Base-by-base conservation (phyloP, 2,113 vertebrate species). In the Jacana jacana region DNA sequence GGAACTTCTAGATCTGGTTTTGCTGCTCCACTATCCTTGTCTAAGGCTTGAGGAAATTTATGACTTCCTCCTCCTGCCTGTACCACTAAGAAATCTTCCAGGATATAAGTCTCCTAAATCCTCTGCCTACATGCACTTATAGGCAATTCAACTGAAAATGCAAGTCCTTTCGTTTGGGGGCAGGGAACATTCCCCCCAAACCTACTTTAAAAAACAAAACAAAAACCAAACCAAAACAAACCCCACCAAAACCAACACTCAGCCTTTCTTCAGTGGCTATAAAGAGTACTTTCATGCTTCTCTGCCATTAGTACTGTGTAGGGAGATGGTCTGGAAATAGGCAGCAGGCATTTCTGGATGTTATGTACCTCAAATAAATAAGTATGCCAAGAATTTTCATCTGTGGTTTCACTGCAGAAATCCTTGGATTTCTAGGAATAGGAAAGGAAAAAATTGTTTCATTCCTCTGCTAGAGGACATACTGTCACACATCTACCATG, bases 1-100 rank as follows among this genome's bases (percentile, higher is more conserved):
- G 66, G 91, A 95, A 76, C 46, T 54, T 72, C 78, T 87, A 93
- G 71, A 80, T 72, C 78, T 78, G 39, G 11, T 78, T 93, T 90
- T 92, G 60, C 65, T 42, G 22, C 55, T 86, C 27, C 4, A 19
- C 35, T 92, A 52, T 86, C 90, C 57, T 86, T 81, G 65, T 68
- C 68, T 71, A 64, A 37, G 30, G 14, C 13, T 81, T 68, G 25
- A 91, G 22, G n/a, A 96, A 90, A 94, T 93, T 75, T 88, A 95
- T 95, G 4, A 90, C 76, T 95, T 95, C 90, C 92, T 95, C 33
- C 63, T 94, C 17, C 78, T 91, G 23, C 42, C 44, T 60, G 33
- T 17, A 70, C 25, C 58, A 82, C 55, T 61, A 72, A 75, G 71
- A 94, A 94, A 81, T 65, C 55, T 81, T 64, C 72, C 80, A 86